Evolutionary conservation across 2,113 vertebrate genomes (phyloP), one percentile per base, ranked within the genome.

Genomic region (Cyphomyrus plagiostoma): DNA sequence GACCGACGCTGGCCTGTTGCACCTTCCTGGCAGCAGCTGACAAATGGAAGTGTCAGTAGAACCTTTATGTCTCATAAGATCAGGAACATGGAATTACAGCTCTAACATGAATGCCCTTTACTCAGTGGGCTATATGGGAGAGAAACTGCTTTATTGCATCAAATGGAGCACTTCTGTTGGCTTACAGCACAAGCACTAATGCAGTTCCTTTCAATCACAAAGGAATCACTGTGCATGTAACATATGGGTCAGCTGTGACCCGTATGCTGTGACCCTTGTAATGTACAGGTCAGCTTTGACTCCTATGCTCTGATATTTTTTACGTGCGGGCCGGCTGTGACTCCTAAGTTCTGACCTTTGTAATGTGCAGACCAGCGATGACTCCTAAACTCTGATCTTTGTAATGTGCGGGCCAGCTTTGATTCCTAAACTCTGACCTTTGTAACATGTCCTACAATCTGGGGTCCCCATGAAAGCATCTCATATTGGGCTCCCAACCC

Each of bases 91-190:
- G 90, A 93, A 93, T 90, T 89, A 90, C 88, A 66, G 85, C 90
- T 90, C 56, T 86, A 89, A 88, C 62, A 91, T 90, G 91, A 92
- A 91, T 92, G 91, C 89, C 86, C 89, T 92, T 89, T 93, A 92
- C 90, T 89, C 92, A 91, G 92, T 89, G 84, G 89, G 70, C 90
- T 90, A 90, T 89, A 84, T 88, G 90, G 89, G 91, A 88, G 86
- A 80, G 74, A 92, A 91, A 90, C 91, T 89, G 91, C 91, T 91
- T 89, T 90, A 91, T 91, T 82, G 89, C 89, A 90, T 90, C 91
- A 93, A 93, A 92, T 92, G 91, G 90, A 91, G 91, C 91, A 91
- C 90, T 91, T 92, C 91, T 91, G 91, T 92, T 48, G 88, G 89
- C 49, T 80, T 42, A 46, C 26, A 91, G 88, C 88, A 89, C 92